These are phyloP conservation scores for Agraylea sexmaculata DNA, from an alignment of 1,140 invertebrate species.

Conservation along the genomic window DNA sequence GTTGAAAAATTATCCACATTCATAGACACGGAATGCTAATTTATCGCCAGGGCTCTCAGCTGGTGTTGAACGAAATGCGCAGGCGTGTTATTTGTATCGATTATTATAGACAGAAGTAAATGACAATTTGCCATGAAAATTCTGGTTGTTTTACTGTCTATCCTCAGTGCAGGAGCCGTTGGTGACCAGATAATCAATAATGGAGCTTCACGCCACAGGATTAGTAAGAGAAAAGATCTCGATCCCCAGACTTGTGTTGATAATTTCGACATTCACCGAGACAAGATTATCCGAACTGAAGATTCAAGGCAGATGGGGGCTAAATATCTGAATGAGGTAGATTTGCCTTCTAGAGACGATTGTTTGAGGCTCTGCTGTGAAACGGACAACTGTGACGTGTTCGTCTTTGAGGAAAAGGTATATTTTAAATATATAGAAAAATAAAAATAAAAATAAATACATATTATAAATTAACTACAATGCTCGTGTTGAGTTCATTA, in stretches of 20 bases:
- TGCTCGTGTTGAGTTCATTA: no score
- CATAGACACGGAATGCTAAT: no score
- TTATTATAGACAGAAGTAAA: no score
- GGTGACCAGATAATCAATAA: slow-evolving; percentile 12
- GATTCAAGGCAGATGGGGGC: slow-evolving; percentile 80
- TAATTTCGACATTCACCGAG: slow-evolving; percentile 73
- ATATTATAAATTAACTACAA: no score
- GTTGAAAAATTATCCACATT: no score
- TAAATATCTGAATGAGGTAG: slow-evolving; percentile 75
- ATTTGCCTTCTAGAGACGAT: slow-evolving; percentile 64
- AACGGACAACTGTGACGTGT: slow-evolving; percentile 77
- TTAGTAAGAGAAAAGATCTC: slow-evolving; percentile 27
- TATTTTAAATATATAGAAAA: no score
- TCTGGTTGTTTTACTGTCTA: slow-evolving; percentile 13
- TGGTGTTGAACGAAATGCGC: slow-evolving; percentile 3
- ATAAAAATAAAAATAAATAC: no score
- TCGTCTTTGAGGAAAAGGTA: slow-evolving; percentile 87
- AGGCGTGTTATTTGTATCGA: background rate
- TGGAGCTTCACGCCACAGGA: slow-evolving; percentile 10
- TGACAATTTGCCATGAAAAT: no score
- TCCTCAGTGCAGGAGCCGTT: slow-evolving; percentile 1
- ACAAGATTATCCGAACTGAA: slow-evolving; percentile 83
- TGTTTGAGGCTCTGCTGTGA: slow-evolving; percentile 79
- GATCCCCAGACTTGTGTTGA: slow-evolving; percentile 41
- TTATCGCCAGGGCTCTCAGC: no score